Base-by-base conservation (phyloP, 2,888 invertebrate genomes). In the Andrena trimmerana region DNA sequence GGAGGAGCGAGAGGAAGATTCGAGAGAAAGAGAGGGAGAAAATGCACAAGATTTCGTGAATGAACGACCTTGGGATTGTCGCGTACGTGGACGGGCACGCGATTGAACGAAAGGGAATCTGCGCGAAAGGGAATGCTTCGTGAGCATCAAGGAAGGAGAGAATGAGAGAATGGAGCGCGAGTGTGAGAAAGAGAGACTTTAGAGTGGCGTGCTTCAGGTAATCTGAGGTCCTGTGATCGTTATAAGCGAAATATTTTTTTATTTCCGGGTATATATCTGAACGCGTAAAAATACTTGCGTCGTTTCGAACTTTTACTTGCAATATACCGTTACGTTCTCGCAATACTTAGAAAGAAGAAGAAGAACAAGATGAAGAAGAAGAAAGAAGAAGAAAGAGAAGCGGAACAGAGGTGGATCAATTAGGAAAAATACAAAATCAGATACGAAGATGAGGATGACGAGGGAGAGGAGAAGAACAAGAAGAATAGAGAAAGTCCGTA, bases 141-240 rank as follows among this genome's bases (percentile, higher is more conserved):
- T 89, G 90, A 89, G 90, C 84, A 89, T 84, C 83, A 88, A 88
- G 87, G 88, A 86, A 86, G 67, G 85, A 85, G 84, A 70, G 85
- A 88, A 78, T 80, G 88, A 62, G 75, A 80, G 80, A 78, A 72
- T 73, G 81, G 62, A 62, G 63, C 16, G 67, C 72, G 84, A 27
- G 27, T 13, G 57, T 0, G 52, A 52, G 52, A 31, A 52, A 33
- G 31, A 86, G 78, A 78, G 83, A 89, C 71, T 86, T 90, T 89
- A 91, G 92, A 89, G 86, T 91, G 90, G 92, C 91, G 91, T 92
- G 93, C 91, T 92, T 93, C 93, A 92, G 92, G 91, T 94, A 93
- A 94, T 94, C 94, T 93, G 94, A 94, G 94, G 94, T 93, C 93
- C 94, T 94, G 94, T 94, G 94, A 94, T 94, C 93, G 93, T 94